phyloP scores from a whole-genome alignment of 2,888 invertebrate species.

The Labia minor region DNA sequence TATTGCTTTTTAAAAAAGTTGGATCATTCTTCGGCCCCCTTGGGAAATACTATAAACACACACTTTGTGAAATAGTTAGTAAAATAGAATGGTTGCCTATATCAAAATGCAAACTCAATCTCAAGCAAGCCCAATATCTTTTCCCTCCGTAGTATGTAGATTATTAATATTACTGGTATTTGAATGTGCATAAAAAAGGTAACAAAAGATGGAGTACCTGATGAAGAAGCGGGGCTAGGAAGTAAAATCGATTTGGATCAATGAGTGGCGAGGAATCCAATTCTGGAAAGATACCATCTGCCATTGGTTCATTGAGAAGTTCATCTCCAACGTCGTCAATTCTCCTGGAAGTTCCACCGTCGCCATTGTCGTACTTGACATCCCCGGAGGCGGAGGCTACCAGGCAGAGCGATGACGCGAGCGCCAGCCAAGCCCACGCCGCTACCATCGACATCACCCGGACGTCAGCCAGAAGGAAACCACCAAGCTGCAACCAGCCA shows the following conservation, averaged over 20 bases:
- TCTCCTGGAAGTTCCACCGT: not conserved
- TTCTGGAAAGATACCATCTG: not conserved
- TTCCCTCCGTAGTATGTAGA: too few species aligned
- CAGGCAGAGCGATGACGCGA: not conserved
- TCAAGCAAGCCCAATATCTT: too few species aligned
- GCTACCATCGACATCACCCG: not conserved
- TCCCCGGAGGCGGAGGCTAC: not conserved
- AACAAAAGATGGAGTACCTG: not conserved
- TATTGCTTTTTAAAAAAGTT: too few species aligned
- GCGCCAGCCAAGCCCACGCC: conserved; percentile 13
- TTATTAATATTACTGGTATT: too few species aligned
- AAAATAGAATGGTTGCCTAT: too few species aligned
- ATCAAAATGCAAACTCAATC: too few species aligned
- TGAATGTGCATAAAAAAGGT: too few species aligned
- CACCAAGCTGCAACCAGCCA: too few species aligned
- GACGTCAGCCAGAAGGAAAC: not conserved
- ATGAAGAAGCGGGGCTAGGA: not conserved
- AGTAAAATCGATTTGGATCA: not conserved
- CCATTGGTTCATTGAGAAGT: not conserved
- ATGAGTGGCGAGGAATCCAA: not conserved
- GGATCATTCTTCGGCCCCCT: too few species aligned
- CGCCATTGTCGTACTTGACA: not conserved
- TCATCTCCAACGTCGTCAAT: not conserved
- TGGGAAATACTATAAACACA: too few species aligned
- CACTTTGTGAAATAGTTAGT: too few species aligned